Conservation (phyloP, 2,888 invertebrate species). For the Timandra comae region DNA sequence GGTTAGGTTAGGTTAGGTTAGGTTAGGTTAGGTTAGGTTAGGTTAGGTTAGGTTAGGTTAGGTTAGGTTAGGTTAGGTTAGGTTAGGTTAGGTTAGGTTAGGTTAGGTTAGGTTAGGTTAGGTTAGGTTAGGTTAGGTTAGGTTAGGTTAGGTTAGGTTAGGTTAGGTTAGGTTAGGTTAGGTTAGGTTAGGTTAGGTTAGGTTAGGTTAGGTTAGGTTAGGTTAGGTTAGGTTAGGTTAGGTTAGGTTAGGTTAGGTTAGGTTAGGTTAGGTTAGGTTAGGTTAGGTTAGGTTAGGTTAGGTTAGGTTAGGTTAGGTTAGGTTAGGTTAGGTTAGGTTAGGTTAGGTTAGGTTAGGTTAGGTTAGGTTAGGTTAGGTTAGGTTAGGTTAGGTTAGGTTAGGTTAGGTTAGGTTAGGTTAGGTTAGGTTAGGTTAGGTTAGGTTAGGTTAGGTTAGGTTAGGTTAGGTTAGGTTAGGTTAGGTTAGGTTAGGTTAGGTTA, state of each 20-base stretch:
- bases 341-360: conserved; percentile 13
- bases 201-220: conserved; percentile 13
- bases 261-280: conserved; percentile 17
- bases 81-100: conserved; percentile 4
- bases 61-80: conserved; percentile 3
- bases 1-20: no score
- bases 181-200: conserved; percentile 16
- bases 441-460: conserved; percentile 5
- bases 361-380: conserved; percentile 16
- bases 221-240: conserved; percentile 16
- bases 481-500: conserved; percentile 8
- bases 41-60: conserved; percentile 3
- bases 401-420: conserved; percentile 2
- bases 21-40: no score
- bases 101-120: conserved; percentile 4
- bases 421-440: conserved; percentile 3
- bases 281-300: conserved; percentile 15
- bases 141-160: conserved; percentile 3
- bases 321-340: conserved; percentile 13
- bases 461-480: conserved; percentile 11
- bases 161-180: conserved; percentile 6
- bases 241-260: conserved; percentile 21
- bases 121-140: conserved; percentile 2
- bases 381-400: conserved; percentile 13
- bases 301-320: conserved; percentile 10